Evolutionary conservation across 2,113 vertebrate species (phyloP).

Genomic region (Daboia siamensis): DNA sequence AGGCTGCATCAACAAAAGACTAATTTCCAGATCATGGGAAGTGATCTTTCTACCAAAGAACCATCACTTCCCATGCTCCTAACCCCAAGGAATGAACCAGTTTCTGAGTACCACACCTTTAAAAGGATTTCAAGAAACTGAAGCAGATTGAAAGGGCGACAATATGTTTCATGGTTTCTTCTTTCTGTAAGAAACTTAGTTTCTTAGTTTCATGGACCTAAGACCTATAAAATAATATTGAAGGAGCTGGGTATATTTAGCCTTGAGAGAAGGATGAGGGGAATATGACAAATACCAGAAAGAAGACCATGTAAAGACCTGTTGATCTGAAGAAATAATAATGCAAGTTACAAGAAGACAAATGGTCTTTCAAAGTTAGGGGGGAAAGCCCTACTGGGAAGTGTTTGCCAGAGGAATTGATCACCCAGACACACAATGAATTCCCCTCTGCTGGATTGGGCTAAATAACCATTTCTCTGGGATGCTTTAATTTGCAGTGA

Average conservation of each 20-base stretch:
- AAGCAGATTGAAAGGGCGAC: neutral
- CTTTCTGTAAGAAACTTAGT: neutral
- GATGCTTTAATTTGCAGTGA: neutral
- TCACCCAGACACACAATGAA: neutral
- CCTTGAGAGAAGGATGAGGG: neutral
- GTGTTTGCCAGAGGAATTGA: neutral
- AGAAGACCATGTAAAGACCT: neutral
- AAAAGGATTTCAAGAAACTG: neutral
- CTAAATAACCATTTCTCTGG: neutral
- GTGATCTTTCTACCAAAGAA: neutral
- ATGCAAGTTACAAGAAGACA: neutral
- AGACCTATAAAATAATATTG: neutral
- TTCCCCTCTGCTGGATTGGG: neutral
- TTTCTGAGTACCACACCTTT: neutral
- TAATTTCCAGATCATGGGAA: neutral
- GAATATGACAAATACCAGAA: neutral
- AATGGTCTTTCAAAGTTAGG: neutral
- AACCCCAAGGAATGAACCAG: neutral
- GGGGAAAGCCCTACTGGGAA: neutral
- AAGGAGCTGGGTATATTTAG: neutral
- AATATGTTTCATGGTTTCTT: neutral
- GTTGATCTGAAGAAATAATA: neutral
- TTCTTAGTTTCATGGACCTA: neutral
- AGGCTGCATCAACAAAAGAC: neutral
- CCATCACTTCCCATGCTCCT: neutral